Percentiles rank a stretch among this genome's conserved stretches.
phyloP scores from a whole-genome alignment of 2,888 invertebrate species.

The Luperina testacea region DNA sequence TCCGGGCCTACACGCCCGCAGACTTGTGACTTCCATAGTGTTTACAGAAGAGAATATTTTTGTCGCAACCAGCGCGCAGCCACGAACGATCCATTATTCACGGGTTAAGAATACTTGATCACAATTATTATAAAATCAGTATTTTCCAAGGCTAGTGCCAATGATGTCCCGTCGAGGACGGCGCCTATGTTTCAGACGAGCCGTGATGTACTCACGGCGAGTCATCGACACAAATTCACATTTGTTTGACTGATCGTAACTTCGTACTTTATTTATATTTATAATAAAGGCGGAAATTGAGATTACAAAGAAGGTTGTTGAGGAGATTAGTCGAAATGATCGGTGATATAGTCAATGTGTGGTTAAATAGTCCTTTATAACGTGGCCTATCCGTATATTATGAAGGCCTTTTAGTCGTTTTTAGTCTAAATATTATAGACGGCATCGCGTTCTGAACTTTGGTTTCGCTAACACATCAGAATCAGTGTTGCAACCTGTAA shows the following conservation, averaged over 20 bases:
- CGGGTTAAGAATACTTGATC: slow-evolving; percentile 49
- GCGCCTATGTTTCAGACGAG: slow-evolving; percentile 30
- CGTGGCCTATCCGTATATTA: slow-evolving; percentile 69
- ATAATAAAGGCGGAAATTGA: slow-evolving; percentile 58
- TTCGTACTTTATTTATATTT: slow-evolving; percentile 71
- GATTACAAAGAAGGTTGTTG: slow-evolving; percentile 70
- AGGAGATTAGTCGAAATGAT: slow-evolving; percentile 65
- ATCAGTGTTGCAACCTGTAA: slow-evolving; percentile 62
- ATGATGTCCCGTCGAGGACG: slow-evolving; percentile 26
- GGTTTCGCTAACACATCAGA: slow-evolving; percentile 51
- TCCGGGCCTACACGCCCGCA: slow-evolving; percentile 13
- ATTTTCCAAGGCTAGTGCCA: slow-evolving; percentile 62
- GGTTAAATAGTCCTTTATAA: slow-evolving; percentile 66
- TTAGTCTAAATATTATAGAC: slow-evolving; percentile 63
- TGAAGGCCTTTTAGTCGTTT: slow-evolving; percentile 63
- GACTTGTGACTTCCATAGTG: slow-evolving; percentile 60
- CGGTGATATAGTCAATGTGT: slow-evolving; percentile 69
- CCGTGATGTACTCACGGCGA: slow-evolving; percentile 26
- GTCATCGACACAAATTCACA: slow-evolving; percentile 45
- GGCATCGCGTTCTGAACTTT: slow-evolving; percentile 54
- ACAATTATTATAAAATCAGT: slow-evolving; percentile 52
- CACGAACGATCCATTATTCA: slow-evolving; percentile 37
- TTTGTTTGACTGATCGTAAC: slow-evolving; percentile 71
- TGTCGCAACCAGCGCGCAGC: slow-evolving; percentile 23
- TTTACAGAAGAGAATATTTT: slow-evolving; percentile 56